phyloP scores from a whole-genome alignment of 2,113 vertebrate species.

The Alligator sinensis region DNA sequence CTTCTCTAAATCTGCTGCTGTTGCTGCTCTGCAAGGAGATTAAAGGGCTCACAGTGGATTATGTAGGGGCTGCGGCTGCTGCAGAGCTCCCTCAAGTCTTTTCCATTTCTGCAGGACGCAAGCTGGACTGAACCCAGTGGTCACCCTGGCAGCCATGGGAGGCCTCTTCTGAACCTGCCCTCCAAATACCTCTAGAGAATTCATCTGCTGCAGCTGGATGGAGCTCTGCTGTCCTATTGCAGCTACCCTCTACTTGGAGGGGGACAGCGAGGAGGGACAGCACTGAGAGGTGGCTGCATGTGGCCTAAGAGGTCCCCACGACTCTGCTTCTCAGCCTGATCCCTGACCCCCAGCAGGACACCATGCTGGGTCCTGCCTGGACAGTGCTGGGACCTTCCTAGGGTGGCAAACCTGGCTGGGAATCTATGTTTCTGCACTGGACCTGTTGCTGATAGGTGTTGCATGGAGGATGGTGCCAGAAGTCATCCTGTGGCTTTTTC shows the following conservation, averaged over 20 bases:
- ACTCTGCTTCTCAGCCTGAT: neutral
- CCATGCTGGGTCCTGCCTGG: neutral
- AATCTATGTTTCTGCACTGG: neutral
- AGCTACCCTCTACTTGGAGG: neutral
- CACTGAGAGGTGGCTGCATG: neutral
- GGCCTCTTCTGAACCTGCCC: neutral
- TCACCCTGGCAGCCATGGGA: neutral
- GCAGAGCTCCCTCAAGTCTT: neutral
- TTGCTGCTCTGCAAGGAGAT: constrained; percentile 65
- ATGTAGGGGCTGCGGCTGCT: constrained; percentile 34
- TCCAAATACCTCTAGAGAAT: neutral
- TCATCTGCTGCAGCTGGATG: neutral
- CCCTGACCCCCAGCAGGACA: neutral
- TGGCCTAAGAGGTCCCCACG: neutral
- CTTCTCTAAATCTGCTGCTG: constrained; percentile 72
- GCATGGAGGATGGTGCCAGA: constrained; percentile 52
- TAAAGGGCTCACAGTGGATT: constrained; percentile 70
- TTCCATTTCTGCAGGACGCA: neutral
- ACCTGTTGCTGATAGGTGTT: constrained; percentile 33
- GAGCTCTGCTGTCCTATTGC: neutral
- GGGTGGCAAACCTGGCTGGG: neutral
- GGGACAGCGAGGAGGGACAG: neutral
- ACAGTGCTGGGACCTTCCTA: neutral
- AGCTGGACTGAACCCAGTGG: fast-evolving
- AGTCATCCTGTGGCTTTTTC: constrained; percentile 79